phyloP scores from a whole-genome alignment of 2,888 invertebrate genomes.

The Halocaridina rubra region DNA sequence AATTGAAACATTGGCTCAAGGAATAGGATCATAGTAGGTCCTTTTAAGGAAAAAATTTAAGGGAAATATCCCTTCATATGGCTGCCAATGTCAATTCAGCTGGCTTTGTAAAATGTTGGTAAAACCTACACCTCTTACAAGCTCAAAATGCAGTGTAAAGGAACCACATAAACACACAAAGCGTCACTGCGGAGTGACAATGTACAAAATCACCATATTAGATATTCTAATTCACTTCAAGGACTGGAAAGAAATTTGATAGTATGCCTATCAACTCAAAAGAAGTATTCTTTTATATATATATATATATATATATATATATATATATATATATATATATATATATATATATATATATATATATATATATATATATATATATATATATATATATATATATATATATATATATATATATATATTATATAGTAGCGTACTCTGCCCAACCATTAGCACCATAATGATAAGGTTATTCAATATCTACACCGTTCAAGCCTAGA shows the following conservation, averaged over 20 bases:
- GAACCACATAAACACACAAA: no score
- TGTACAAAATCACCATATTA: no score
- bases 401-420: not conserved
- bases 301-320: not conserved
- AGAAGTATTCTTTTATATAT: not conserved
- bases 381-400: not conserved
- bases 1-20: not conserved
- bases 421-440: not conserved
- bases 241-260: no score
- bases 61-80: not conserved
- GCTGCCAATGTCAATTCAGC: not conserved
- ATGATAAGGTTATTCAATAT: no score
- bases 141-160: no score
- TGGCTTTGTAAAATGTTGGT: no score
- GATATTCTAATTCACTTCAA: no score
- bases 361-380: constrained; percentile 1
- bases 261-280: no score
- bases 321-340: not conserved
- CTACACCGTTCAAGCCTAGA: no score
- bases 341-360: not conserved
- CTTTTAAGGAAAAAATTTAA: not conserved
- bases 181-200: no score
- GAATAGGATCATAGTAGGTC: not conserved
- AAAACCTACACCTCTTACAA: not conserved
- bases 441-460: not conserved